Base-by-base conservation (phyloP, 1,140 invertebrate genomes). In the Drosophila teissieri region DNA sequence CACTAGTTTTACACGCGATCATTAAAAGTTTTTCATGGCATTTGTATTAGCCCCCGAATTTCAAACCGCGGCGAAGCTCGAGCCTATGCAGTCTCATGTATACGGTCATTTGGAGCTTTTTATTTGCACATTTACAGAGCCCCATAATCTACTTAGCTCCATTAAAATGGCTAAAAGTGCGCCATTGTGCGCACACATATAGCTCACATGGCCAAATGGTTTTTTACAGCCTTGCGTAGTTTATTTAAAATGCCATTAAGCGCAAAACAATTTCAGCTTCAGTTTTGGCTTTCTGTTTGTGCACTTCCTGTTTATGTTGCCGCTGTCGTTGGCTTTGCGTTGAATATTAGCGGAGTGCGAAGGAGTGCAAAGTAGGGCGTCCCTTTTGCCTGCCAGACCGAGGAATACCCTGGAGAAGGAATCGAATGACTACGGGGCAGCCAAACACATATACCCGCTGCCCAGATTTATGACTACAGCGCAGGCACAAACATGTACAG, bases 191-290 rank as follows among this genome's bases (percentile, higher is more conserved):
- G 62, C 61, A 60, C 62, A 65, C 45, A 57, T 6, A 22, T 15
- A 10, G 4, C 15, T 22, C 34, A 48, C 36, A 52, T 42, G 22
- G 49, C 27, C 11, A 44, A 37, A 70, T 53, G 57, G 49, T 68
- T 72, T 79, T 78, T 83, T 83, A 88, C 69, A 64, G 62, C 53
- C 60, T 64, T 53, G 74, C 82, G 82, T 86, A 85, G 83, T 88
- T 88, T 86, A 88, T 86, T 86, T 86, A 89, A 86, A 86, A 88
- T 83, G 79, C 74, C 72, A 86, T 86, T 83, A 83, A 79, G 82
- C 53, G 79, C 69, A 68, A 88, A 85, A 82, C 78, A 88, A 81
- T 86, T 86, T 86, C 69, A 61, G 69, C 58, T 65, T 63, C 46
- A 37, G 34, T 37, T 34, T 52, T 14, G 24, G 39, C 39, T 57